Base-by-base conservation (phyloP, 1,140 invertebrate genomes). In the Cryptotermes secundus region DNA sequence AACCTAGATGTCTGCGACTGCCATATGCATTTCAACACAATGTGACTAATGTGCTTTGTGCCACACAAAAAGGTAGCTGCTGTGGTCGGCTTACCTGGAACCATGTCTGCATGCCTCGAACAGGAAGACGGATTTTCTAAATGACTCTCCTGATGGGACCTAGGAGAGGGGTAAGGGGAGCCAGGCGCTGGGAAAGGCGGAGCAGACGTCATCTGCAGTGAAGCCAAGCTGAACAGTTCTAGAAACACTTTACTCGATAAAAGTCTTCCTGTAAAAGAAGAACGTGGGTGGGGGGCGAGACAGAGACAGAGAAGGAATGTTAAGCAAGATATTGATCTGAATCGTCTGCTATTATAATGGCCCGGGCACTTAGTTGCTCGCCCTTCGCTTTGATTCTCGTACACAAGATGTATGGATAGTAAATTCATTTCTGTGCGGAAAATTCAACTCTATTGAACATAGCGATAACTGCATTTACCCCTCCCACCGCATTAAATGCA, bases 121-220 rank as follows among this genome's bases (percentile, higher is more conserved):
- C 59, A 72, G 59, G 59, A 72, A 72, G 59, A 72, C 31, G 59
- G 59, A 72, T 72, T 72, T 72, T 72, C 59, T 72, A 72, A 72
- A 72, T 72, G 59, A 72, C 59, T 72, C 59, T 72, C 59, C 59
- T 72, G 59, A 72, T 31, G 59, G 59, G n/a, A 19, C 59, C 26
- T 26, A n/a, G 59, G 53, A 0, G 59, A 31, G 59, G n/a, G 3
- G 12, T 26, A 31, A 16, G n/a, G 59, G 16, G 59, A 14, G 59
- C 7, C 1, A 4, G 12, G 59, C 26, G 59, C 59, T 72, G 59
- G 26, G 59, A 72, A 72, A 72, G 59, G 59, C 59, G 59, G 59
- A 72, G 59, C n/a, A 72, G 59, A 72, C 59, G 59, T 72, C 59
- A 72, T 72, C 59, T 72, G 59, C 59, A 72, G 59, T 72, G 59